phyloP scores from a whole-genome alignment of 2,113 vertebrate genomes.

The Pipra filicauda region DNA sequence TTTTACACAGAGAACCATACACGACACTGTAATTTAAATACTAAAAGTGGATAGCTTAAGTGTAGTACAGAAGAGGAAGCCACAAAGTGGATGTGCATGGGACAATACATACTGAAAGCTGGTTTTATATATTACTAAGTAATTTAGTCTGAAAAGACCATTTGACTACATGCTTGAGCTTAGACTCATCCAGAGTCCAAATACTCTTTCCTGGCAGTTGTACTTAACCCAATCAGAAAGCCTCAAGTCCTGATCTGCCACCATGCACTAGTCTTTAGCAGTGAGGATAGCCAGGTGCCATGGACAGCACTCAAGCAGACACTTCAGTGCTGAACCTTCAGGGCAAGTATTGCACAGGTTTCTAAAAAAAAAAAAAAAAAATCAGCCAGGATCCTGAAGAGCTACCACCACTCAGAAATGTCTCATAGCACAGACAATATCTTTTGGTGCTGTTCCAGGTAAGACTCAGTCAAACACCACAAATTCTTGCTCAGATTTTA shows the following conservation, averaged over 20 bases:
- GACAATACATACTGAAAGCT: not conserved
- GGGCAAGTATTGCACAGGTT: not conserved
- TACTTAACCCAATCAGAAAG: not conserved
- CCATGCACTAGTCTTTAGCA: not conserved
- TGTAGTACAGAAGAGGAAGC: not conserved
- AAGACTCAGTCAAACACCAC: not conserved
- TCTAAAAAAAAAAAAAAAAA: not conserved
- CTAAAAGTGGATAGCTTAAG: not conserved
- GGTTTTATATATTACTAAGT: not conserved
- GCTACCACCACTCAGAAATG: not conserved
- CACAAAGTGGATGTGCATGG: not conserved
- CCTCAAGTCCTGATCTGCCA: not conserved
- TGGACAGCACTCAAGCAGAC: not conserved
- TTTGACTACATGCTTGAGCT: not conserved
- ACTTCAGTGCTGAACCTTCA: not conserved
- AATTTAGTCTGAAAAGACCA: not conserved
- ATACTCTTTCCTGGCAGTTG: not conserved
- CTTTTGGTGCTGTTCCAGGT: not conserved
- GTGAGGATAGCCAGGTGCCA: not conserved
- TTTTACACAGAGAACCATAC: not conserved
- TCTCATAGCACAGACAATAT: not conserved
- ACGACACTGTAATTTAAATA: not conserved
- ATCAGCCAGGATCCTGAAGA: not conserved
- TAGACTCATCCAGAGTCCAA: not conserved
- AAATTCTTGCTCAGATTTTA: not conserved